phyloP scores from a whole-genome alignment of 2,113 vertebrate species.

The Noctilio leporinus region DNA sequence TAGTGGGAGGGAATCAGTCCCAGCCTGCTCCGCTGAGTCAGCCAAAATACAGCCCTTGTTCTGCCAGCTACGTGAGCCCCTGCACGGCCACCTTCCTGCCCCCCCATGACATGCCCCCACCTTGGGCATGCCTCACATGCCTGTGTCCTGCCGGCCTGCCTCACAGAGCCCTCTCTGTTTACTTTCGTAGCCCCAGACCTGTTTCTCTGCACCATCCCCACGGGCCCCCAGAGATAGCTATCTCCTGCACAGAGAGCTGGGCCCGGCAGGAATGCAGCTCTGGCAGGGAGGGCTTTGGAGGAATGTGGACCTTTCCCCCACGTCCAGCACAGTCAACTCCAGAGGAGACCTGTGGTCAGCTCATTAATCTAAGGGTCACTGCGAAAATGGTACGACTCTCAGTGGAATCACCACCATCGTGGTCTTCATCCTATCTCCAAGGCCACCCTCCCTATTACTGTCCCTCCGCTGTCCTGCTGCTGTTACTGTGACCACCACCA shows the following conservation, averaged over 20 bases:
- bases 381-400: neutral
- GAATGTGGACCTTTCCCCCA: neutral
- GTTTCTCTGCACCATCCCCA: neutral
- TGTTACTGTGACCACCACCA: neutral
- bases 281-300: neutral
- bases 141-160: neutral
- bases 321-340: neutral
- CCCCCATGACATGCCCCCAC: neutral
- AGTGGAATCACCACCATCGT: neutral
- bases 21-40: conserved; percentile 68
- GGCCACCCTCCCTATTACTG: neutral
- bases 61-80: conserved; percentile 70
- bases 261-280: neutral
- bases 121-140: neutral
- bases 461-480: neutral
- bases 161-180: neutral
- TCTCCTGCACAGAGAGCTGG: neutral
- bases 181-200: neutral
- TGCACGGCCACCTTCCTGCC: conserved; percentile 36
- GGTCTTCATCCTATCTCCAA: neutral
- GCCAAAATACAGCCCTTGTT: conserved; percentile 33
- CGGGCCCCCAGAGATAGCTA: neutral
- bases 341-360: neutral
- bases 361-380: neutral
- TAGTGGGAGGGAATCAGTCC: conserved; percentile 59